A percentile compares a stretch with the other conserved stretches of the same genome.
phyloP scores from a whole-genome alignment of 2,797 vertebrate species.

The Smutsia temminckii region DNA sequence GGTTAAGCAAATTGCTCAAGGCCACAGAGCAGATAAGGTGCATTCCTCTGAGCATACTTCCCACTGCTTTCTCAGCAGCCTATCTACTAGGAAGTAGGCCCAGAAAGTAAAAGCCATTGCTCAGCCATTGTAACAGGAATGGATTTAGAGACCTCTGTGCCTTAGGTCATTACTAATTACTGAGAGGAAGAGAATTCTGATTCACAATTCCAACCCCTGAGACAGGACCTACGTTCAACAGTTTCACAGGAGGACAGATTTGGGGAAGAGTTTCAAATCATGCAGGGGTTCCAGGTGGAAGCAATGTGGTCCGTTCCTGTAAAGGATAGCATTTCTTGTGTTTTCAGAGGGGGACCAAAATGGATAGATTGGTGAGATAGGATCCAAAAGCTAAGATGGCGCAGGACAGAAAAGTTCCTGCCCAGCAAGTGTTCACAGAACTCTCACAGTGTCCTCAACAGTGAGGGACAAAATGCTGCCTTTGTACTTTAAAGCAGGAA shows the following conservation, averaged over 20 bases:
- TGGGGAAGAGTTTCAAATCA: neutral
- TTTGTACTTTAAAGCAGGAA: neutral
- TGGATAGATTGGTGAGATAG: neutral
- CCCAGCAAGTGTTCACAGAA: neutral
- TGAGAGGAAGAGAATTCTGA: neutral
- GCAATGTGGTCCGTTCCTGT: constrained; percentile 53
- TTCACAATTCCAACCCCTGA: neutral
- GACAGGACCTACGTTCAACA: neutral
- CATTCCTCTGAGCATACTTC: neutral
- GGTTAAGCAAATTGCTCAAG: constrained; percentile 35
- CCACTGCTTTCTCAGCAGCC: neutral
- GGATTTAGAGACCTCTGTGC: neutral
- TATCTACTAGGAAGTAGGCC: neutral
- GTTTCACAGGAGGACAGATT: neutral
- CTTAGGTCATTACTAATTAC: neutral
- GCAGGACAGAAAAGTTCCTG: neutral
- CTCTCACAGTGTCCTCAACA: neutral
- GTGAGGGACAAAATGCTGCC: neutral
- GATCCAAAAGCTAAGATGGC: neutral
- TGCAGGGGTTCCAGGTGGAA: constrained; percentile 68
- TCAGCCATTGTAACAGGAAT: neutral
- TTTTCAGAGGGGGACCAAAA: constrained; percentile 42
- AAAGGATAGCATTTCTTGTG: neutral
- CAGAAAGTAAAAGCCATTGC: neutral
- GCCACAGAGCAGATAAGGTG: neutral